Conservation (phyloP, 2,888 invertebrate species). For the Drosophila kuntzei region DNA sequence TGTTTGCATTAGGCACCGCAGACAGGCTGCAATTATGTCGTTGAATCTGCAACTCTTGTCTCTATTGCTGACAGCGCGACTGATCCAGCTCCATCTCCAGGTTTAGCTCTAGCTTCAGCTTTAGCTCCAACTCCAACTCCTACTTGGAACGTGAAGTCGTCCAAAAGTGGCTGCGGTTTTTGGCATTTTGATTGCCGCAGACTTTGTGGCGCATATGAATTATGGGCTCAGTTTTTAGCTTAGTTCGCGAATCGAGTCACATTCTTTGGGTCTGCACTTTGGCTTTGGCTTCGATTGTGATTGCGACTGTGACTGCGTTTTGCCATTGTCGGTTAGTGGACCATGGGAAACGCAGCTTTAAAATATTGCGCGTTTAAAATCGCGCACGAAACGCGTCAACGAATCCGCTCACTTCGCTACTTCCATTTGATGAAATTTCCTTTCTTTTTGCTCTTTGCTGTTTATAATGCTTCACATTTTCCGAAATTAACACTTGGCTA, state of each 20-base stretch:
- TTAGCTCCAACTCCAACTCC: constrained; percentile 6
- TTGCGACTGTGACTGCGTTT: constrained; percentile 40
- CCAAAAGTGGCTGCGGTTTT: constrained; percentile 47
- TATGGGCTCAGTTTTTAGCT: constrained; percentile 61
- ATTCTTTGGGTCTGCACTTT: constrained; percentile 76
- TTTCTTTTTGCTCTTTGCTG: constrained; percentile 21
- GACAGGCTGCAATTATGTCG: constrained; percentile 80
- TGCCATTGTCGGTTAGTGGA: constrained; percentile 76
- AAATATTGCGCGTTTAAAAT: constrained; percentile 46
- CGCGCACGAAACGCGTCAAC: constrained; percentile 51
- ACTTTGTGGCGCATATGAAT: constrained; percentile 84
- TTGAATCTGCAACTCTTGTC: constrained; percentile 54
- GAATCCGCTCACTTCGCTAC: constrained; percentile 35
- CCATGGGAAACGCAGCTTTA: constrained; percentile 66
- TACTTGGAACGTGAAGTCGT: constrained; percentile 38
- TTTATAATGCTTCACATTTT: constrained; percentile 45
- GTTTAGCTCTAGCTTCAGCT: constrained; percentile 17
- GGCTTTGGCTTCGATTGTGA: constrained; percentile 54
- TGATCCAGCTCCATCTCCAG: constrained; percentile 24
- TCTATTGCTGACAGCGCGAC: constrained; percentile 45
- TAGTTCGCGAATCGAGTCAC: constrained; percentile 68
- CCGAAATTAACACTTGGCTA: constrained; percentile 76
- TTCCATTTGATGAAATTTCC: constrained; percentile 15
- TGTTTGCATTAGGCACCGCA: constrained; percentile 80
- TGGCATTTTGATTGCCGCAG: constrained; percentile 80